Base-by-base conservation (phyloP, 2,888 invertebrate species). In the Notodonta dromedarius region DNA sequence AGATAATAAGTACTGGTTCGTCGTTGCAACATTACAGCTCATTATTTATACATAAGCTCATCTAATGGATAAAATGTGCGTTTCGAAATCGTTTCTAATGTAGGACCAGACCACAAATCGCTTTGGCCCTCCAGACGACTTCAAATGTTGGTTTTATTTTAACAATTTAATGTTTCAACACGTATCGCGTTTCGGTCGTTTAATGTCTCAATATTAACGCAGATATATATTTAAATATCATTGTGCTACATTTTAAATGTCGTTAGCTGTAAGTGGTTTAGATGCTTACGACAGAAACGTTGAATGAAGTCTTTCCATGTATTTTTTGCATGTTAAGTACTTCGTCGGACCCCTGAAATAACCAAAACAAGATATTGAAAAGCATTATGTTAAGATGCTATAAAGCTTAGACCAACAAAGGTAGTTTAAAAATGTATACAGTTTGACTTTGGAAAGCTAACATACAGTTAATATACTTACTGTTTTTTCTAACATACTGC, bases 201-300 rank as follows among this genome's bases (percentile, higher is more conserved):
- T 55, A 40, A 55, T 55, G 55, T 39, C 55, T 40, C 40, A 55
- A 40, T 55, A 16, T 55, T 40, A 40, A 40, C 40, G 55, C 12
- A 52, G 7, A 52, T 32, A 32, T 12, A 6, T 32, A 52, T 52
- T 52, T 32, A 52, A 24, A 52, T 56, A 42, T 58, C 40, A 32
- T 52, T 53, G 52, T 14, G 60, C 57, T 59, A 58, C 60, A 60
- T 60, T 52, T 32, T 52, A 32, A 5, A 32, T 52, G 52, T 32
- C 52, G 16, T 52, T 32, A 52, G 32, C 0, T 52, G 11, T 35
- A 35, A 52, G 52, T 51, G 51, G 51, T 32, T 51, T 24, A 35
- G 32, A 13, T n/a, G 8, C 35, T 35, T 46, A n/a, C 46, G n/a
- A 46, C 46, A 46, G 13, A 46, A 46, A 24, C 24, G 24, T 24